Evolutionary conservation across 2,113 vertebrate species (phyloP).

Genomic region (Enhydra lutris): DNA sequence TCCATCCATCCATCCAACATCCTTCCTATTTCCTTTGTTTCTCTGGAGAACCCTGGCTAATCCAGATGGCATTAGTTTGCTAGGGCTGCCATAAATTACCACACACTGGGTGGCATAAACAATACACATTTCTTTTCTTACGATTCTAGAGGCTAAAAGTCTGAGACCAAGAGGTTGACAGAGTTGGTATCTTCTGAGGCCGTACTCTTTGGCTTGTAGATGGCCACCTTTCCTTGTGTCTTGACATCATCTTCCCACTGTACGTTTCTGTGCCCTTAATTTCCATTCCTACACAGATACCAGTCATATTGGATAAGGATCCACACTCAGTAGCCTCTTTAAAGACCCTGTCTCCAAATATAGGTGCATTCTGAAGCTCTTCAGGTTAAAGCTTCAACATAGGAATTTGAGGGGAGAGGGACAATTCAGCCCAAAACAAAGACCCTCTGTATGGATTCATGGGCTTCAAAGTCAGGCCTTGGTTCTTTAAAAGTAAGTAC

Average conservation of each 20-base stretch:
- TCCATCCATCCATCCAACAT: neutral
- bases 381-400: neutral
- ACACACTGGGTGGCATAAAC: neutral
- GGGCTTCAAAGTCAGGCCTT: slow-evolving; percentile 9
- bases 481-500: slow-evolving; percentile 14
- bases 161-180: neutral
- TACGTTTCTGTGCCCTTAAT: neutral
- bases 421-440: neutral
- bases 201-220: neutral
- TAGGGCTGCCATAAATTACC: neutral
- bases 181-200: neutral
- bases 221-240: neutral
- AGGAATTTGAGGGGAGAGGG: neutral
- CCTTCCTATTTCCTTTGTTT: neutral
- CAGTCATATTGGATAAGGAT: neutral
- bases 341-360: neutral
- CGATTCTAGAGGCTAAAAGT: neutral
- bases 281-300: neutral
- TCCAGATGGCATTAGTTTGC: neutral
- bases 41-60: neutral
- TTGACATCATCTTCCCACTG: neutral
- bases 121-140: neutral
- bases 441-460: neutral
- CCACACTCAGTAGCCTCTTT: neutral
- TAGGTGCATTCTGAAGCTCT: neutral